phyloP scores from a whole-genome alignment of 2,888 invertebrate genomes.

The Diloba caeruleocephala region DNA sequence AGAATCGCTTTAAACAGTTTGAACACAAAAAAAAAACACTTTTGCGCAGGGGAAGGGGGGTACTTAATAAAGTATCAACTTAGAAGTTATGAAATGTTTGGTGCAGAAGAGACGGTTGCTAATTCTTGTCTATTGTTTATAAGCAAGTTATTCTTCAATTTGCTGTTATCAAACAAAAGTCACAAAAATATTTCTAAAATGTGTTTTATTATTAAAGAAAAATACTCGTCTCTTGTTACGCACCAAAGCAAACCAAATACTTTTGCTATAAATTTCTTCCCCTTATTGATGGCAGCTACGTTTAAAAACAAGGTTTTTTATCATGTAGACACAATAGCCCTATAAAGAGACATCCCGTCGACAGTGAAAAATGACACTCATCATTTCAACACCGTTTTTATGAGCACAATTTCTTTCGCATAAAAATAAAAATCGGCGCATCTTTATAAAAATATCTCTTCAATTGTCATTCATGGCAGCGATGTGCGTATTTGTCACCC shows the following conservation, averaged over 20 bases:
- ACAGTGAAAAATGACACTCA: conserved; percentile 87
- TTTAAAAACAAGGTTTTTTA: conserved; percentile 66
- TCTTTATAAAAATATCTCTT: conserved; percentile 88
- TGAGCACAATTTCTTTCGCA: conserved; percentile 87
- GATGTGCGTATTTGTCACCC: conserved; percentile 88
- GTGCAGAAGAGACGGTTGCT: too few species aligned
- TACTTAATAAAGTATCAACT: too few species aligned
- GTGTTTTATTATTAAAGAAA: too few species aligned
- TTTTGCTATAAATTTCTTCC: conserved; percentile 35
- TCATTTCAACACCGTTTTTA: conserved; percentile 87
- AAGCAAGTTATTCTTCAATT: too few species aligned
- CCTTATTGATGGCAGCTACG: conserved; percentile 48
- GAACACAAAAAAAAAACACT: too few species aligned
- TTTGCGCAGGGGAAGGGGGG: too few species aligned
- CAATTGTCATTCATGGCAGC: conserved; percentile 89
- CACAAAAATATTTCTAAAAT: too few species aligned
- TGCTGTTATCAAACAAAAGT: too few species aligned
- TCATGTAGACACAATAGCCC: conserved; percentile 81
- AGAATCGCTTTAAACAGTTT: too few species aligned
- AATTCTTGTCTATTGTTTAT: too few species aligned
- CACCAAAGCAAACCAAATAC: conserved; percentile 28
- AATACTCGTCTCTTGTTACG: neutral
- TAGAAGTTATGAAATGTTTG: too few species aligned
- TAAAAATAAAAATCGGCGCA: conserved; percentile 84
- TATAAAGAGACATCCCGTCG: conserved; percentile 82